Evolutionary conservation across 2,888 invertebrate species (phyloP).

Genomic region (Lottia scabra): DNA sequence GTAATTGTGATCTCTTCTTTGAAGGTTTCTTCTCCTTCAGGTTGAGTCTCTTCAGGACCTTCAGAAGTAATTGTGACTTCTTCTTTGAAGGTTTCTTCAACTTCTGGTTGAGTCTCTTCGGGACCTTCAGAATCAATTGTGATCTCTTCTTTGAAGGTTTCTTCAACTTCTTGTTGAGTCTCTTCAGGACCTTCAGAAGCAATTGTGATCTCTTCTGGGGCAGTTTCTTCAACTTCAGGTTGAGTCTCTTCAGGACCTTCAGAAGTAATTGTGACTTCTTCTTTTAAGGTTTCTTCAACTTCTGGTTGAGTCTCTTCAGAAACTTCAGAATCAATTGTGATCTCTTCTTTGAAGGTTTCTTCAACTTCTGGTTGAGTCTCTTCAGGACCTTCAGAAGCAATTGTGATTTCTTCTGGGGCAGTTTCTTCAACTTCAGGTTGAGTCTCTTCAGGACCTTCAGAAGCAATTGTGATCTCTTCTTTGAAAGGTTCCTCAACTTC

Average conservation of each 20-base stretch:
- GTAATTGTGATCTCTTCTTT: conserved; percentile 5
- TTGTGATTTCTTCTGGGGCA: no score
- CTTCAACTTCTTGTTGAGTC: not conserved
- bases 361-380: no score
- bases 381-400: no score
- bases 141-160: conserved; percentile 10
- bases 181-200: conserved; percentile 4
- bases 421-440: no score
- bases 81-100: conserved; percentile 11
- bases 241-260: conserved; percentile 9
- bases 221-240: not conserved
- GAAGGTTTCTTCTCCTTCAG: conserved; percentile 1
- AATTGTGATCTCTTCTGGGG: conserved; percentile 10
- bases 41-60: conserved; percentile 17
- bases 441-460: no score
- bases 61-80: conserved; percentile 2
- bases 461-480: not conserved
- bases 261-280: no score
- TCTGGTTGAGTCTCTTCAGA: no score
- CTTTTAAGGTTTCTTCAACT: no score
- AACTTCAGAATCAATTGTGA: no score
- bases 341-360: no score
- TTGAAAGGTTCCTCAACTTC: not conserved
- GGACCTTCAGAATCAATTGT: not conserved
- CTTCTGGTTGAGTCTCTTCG: conserved; percentile 7